Evolutionary conservation across 2,888 invertebrate genomes (phyloP).

Genomic region (Volucella inanis): DNA sequence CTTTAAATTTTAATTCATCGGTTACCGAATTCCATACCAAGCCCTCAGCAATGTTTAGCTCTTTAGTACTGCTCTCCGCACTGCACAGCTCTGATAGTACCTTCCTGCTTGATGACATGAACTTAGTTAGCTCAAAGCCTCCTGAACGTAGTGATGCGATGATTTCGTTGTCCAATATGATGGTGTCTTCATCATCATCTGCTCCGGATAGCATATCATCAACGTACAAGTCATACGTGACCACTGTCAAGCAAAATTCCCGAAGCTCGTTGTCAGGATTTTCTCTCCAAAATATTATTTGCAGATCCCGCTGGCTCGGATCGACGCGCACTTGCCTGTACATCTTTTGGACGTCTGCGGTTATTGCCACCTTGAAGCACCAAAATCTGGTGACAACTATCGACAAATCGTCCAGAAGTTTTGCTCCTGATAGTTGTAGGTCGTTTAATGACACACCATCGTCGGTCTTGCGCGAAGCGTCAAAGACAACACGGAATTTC

Average conservation of each 20-base stretch:
- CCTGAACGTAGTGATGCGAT: not conserved
- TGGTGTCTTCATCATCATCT: not conserved
- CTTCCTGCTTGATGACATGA: too few relatives aligned
- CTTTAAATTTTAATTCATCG: not conserved
- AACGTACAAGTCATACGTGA: conserved; percentile 30
- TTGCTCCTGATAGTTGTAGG: not conserved
- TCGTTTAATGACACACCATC: conserved; percentile 16
- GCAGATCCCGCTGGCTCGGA: too few relatives aligned
- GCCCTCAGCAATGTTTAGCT: not conserved
- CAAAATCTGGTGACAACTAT: conserved; percentile 9
- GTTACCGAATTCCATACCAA: conserved; percentile 3
- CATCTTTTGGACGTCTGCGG: conserved; percentile 21
- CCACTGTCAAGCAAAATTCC: conserved; percentile 16
- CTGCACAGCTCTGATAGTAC: not conserved
- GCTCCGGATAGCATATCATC: conserved; percentile 4
- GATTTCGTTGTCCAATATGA: not conserved
- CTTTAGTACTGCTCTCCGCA: not conserved
- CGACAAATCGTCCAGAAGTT: not conserved
- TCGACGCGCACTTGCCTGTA: conserved; percentile 10
- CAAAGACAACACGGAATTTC: conserved; percentile 28
- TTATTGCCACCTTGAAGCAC: conserved; percentile 30
- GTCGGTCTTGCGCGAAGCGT: conserved; percentile 2
- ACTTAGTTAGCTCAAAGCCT: not conserved
- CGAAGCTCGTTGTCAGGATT: not conserved
- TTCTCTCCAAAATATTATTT: too few relatives aligned